Percentiles rank a stretch among this genome's conserved stretches.
Evolutionary conservation across 1,140 invertebrate species (phyloP).

Genomic region (Halyomorpha halys): DNA sequence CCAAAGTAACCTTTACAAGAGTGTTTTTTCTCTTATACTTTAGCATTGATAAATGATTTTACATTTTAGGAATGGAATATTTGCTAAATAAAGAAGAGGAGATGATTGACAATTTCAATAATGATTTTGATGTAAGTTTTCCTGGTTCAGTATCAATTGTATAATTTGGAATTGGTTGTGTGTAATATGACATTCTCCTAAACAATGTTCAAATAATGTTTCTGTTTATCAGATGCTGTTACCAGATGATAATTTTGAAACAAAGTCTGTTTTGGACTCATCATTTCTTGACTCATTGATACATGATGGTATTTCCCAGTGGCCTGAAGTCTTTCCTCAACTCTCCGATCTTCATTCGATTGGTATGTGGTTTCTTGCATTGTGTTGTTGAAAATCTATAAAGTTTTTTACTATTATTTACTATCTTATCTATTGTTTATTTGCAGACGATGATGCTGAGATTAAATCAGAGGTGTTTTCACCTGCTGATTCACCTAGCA

Average conservation of each 20-base stretch:
- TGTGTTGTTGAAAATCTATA: background rate
- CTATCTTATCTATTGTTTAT: background rate
- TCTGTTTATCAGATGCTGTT: slow-evolving; percentile 1
- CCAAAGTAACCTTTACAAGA: no score
- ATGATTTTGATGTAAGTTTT: slow-evolving; percentile 16
- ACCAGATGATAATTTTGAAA: slow-evolving; percentile 19
- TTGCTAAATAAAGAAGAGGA: slow-evolving; percentile 4
- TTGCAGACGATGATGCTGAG: background rate
- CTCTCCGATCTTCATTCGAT: background rate
- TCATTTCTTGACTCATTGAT: slow-evolving; percentile 22
- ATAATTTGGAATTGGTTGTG: background rate
- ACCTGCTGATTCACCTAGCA: slow-evolving; percentile 2
- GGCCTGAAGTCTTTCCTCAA: slow-evolving; percentile 16
- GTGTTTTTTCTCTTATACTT: no score
- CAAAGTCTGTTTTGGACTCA: slow-evolving; percentile 13
- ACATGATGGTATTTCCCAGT: slow-evolving; percentile 13
- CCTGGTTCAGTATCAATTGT: background rate
- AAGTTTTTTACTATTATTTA: background rate
- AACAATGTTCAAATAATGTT: background rate
- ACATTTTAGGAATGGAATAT: slow-evolving; percentile 13
- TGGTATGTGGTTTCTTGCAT: background rate
- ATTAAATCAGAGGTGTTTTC: slow-evolving; percentile 3
- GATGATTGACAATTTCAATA: background rate
- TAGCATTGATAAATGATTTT: no score
- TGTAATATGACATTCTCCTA: background rate